Percentiles rank a stretch among this genome's conserved stretches.
These are phyloP conservation scores for Dysidea cf. avara DNA, from an alignment of 37 sponge, comb jelly and placozoan genomes.

Conservation along the genomic window DNA sequence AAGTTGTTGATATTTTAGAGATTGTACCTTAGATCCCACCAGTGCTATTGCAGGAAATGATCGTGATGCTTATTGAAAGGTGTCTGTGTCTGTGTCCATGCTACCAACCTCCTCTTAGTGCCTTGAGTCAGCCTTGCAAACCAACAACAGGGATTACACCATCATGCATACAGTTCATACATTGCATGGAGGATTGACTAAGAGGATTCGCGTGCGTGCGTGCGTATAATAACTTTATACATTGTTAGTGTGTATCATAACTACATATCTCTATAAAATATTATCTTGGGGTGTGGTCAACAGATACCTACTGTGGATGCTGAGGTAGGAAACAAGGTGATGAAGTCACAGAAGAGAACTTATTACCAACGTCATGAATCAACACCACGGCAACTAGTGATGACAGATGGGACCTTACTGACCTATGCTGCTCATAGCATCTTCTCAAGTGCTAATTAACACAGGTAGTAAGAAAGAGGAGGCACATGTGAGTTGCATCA, in stretches of 20 bases:
- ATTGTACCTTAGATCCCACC: constrained; percentile 94
- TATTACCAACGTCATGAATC: not conserved
- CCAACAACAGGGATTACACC: too few relatives aligned
- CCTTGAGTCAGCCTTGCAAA: too few relatives aligned
- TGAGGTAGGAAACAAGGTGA: constrained; percentile 88
- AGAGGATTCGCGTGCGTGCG: too few relatives aligned
- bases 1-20: constrained; percentile 98
- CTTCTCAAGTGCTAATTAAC: constrained; percentile 60
- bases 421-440: constrained; percentile 95
- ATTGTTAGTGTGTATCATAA: too few relatives aligned
- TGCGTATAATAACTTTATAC: too few relatives aligned
- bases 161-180: too few relatives aligned
- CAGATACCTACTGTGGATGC: constrained; percentile 96
- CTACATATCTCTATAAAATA: too few relatives aligned
- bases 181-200: too few relatives aligned
- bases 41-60: constrained; percentile 98
- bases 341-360: constrained; percentile 61
- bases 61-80: constrained; percentile 94
- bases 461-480: constrained; percentile 57
- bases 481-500: constrained; percentile 70
- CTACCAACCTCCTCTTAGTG: too few relatives aligned
- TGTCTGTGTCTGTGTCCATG: constrained; percentile 30
- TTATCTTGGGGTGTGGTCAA: too few relatives aligned
- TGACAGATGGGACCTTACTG: constrained; percentile 95
- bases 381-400: constrained; percentile 58